These are phyloP conservation scores for Pristionchus entomophagus DNA, from an alignment of 2,888 invertebrate genomes.

Conservation along the genomic window DNA sequence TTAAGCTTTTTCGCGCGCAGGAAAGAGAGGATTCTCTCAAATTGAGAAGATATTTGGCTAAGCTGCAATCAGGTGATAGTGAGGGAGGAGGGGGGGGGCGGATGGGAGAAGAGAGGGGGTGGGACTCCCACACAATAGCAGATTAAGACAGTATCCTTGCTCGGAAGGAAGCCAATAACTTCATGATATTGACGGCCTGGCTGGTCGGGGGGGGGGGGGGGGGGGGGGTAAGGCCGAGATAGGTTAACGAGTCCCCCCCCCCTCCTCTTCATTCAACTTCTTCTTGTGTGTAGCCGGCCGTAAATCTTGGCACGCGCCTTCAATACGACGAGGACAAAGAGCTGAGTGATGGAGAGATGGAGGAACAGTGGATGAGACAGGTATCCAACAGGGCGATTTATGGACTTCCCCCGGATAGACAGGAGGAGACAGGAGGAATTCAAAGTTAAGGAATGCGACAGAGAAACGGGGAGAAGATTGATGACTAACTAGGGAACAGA, in stretches of 20 bases:
- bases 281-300: constrained; percentile 23
- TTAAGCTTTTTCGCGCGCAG: constrained; percentile 18
- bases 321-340: constrained; percentile 17
- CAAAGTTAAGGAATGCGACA: background rate
- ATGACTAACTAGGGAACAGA: constrained; percentile 32
- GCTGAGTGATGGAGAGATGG: constrained; percentile 12
- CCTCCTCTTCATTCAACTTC: background rate
- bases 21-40: background rate
- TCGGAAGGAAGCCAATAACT: background rate
- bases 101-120: too few species aligned
- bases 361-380: constrained; percentile 37
- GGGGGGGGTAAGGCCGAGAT: too few species aligned
- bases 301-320: constrained; percentile 38
- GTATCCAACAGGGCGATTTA: constrained; percentile 19
- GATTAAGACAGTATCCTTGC: background rate
- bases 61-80: background rate
- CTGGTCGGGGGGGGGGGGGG: too few species aligned
- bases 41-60: constrained; percentile 13
- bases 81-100: too few species aligned
- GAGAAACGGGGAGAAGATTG: background rate
- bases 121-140: background rate
- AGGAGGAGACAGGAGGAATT: background rate
- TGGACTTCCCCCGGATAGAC: background rate
- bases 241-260: constrained; percentile 13
- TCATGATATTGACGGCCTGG: background rate